Base-by-base conservation (phyloP, 2,797 vertebrate genomes). In the Tenualosa ilisha region DNA sequence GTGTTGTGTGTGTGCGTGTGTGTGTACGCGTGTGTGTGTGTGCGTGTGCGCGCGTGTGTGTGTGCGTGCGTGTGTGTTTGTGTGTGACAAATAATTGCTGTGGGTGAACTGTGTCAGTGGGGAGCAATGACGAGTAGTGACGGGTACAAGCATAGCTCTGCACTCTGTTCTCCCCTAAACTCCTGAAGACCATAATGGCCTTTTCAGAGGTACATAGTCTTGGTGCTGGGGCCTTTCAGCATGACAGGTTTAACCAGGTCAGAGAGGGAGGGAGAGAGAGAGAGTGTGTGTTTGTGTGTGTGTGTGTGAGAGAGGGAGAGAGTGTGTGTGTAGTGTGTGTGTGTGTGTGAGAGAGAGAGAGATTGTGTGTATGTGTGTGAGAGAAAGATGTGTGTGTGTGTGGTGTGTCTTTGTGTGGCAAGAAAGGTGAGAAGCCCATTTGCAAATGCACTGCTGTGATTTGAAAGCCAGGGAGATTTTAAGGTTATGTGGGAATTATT, bases 41-140 rank as follows among this genome's bases (percentile, higher is more conserved):
- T 75, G 72, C 84, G 65, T 59, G 59, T 86, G 87, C 92, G 89
- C 90, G 87, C 88, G 46, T 90, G 81, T 90, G 86, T 89, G 53
- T 86, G 86, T 17, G 5, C 83, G 75, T 91, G 87, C 63, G 81
- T 53, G 75, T 85, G 43, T 85, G 75, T 20, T 20, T 59, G 56
- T 17, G 54, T 54, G 56, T 53, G 43, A 84, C 88, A 87, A 81
- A 81, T 82, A 24, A 24, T 43, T 89, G 89, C 86, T 84, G 26
- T 84, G 85, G 81, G 56, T 89, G 83, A 87, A 85, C 84, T 89
- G 15, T n/a, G 56, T 7, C 82, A 82, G 82, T 75, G 83, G 81
- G 22, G 43, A 82, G 81, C 89, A 89, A 86, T 92, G 82, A 46
- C 0, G 53, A 87, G 87, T 85, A 87, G 87, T 85, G 88, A 86